Conservation (phyloP, 2,888 invertebrate genomes). For the Andrena marginata region DNA sequence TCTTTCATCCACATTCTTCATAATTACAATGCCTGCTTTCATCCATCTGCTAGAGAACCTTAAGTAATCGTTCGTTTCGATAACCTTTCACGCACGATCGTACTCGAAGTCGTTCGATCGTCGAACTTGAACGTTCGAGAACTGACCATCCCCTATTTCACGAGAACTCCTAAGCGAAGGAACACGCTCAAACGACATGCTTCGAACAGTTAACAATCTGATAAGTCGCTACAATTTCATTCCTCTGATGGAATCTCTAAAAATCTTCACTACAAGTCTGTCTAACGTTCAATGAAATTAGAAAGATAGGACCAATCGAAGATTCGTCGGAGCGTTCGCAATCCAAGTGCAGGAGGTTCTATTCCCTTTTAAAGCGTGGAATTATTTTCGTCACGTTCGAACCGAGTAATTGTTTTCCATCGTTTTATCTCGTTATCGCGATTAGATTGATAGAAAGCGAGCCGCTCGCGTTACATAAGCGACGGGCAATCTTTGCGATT, state of each 20-base stretch:
- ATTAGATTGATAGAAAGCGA: conserved; percentile 56
- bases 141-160: conserved; percentile 25
- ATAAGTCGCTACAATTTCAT: neutral
- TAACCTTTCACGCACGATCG: neutral
- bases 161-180: conserved; percentile 11
- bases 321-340: neutral
- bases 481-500: neutral
- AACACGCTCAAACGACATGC: neutral
- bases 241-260: neutral
- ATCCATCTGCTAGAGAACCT: neutral
- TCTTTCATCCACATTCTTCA: conserved; percentile 22
- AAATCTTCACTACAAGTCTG: neutral
- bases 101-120: conserved; percentile 1
- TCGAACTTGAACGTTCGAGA: neutral
- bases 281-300: neutral
- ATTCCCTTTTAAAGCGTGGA: neutral
- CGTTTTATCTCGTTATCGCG: conserved; percentile 51
- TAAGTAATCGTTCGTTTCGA: conserved; percentile 9
- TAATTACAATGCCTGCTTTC: conserved; percentile 11
- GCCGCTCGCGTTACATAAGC: conserved; percentile 48
- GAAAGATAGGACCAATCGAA: neutral
- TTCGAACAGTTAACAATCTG: neutral
- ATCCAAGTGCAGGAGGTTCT: neutral
- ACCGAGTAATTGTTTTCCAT: conserved; percentile 27
- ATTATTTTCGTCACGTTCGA: neutral